phyloP scores from a whole-genome alignment of 2,797 vertebrate genomes.

The Neosalanx taihuensis region DNA sequence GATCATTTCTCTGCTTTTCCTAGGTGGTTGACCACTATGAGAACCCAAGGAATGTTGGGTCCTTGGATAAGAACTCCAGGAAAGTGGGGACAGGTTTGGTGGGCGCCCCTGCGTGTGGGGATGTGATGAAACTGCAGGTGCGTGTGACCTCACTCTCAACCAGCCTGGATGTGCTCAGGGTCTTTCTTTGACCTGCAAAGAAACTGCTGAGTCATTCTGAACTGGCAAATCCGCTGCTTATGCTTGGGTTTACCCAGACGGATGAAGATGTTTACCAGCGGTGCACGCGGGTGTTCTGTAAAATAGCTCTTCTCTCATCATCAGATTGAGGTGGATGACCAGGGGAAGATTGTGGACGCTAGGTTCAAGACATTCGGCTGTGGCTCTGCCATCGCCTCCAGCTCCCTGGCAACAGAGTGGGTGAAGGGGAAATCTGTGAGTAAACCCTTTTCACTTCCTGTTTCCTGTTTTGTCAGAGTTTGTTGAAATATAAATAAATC shows the following conservation, averaged over 20 bases:
- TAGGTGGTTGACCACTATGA: conserved; percentile 98
- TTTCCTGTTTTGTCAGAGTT: neutral
- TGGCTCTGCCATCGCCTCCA: conserved; percentile 95
- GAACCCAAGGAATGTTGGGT: conserved; percentile 94
- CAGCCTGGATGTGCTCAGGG: too few relatives aligned
- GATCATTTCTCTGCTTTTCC: neutral
- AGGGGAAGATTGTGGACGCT: conserved; percentile 90
- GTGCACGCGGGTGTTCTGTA: neutral
- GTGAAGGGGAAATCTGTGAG: conserved; percentile 96
- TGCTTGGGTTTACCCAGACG: neutral
- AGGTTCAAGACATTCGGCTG: conserved; percentile 97
- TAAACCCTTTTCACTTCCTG: neutral
- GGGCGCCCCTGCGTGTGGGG: conserved; percentile 93
- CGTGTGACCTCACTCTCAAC: neutral
- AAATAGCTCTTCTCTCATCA: conserved; percentile 5
- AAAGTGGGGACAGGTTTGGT: conserved; percentile 97
- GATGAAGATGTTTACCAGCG: neutral
- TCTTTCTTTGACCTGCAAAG: too few relatives aligned
- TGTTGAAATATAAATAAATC: neutral
- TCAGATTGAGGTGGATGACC: conserved; percentile 88
- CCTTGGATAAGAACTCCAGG: conserved; percentile 85
- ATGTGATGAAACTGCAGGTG: conserved; percentile 98
- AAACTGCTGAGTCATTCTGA: too few relatives aligned
- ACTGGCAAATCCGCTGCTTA: too few relatives aligned
- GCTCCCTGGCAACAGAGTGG: conserved; percentile 95